Conservation (phyloP, 1,140 invertebrate species). For the Brachionus rotundiformis region DNA sequence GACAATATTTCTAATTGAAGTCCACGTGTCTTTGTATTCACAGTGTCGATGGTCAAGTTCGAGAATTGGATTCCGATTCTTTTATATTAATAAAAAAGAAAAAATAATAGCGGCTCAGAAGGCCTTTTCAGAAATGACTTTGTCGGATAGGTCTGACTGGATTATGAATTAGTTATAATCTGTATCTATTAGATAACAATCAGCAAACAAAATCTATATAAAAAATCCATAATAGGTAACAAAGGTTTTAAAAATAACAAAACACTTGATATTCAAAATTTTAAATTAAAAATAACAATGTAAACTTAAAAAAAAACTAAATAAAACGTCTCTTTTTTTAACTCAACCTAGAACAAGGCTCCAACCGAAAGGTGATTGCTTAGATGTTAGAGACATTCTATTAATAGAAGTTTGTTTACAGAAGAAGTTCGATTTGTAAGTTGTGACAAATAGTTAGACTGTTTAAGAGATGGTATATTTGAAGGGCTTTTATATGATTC, state of each 20-base stretch:
- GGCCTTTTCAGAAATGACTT: no score
- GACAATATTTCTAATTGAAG: no score
- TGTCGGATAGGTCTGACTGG: no score
- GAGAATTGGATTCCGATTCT: no score
- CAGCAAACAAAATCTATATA: no score
- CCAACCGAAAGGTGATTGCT: neutral
- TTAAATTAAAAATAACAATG: conserved; percentile 13
- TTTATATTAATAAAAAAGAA: no score
- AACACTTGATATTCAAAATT: neutral
- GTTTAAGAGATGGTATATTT: neutral
- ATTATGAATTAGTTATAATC: no score
- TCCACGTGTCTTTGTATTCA: no score
- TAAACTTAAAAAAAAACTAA: neutral
- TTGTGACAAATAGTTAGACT: neutral
- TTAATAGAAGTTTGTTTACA: neutral
- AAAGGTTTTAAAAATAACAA: conserved; percentile 9
- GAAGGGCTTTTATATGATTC: neutral
- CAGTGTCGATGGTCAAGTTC: no score
- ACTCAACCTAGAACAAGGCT: neutral
- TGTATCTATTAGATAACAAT: no score
- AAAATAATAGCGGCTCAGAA: no score
- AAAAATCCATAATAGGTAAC: no score
- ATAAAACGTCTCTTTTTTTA: neutral
- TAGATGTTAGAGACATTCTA: neutral
- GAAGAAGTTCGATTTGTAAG: neutral